phyloP scores from a whole-genome alignment of 2,113 vertebrate genomes.

The Ornithorhynchus anatinus region DNA sequence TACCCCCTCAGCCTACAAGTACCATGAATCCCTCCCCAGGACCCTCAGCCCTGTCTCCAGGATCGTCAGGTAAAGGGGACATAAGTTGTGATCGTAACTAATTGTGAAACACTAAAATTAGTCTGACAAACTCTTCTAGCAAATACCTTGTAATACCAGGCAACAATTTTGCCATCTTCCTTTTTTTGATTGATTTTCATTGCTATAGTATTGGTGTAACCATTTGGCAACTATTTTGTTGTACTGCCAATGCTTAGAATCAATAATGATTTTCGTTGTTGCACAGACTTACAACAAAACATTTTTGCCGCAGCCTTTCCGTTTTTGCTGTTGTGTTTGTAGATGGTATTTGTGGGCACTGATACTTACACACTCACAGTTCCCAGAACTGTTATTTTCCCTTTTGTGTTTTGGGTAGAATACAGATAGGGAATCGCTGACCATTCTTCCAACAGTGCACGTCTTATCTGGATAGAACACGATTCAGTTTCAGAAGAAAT shows the following conservation, averaged over 20 bases:
- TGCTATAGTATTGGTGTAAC: neutral
- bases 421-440: too few species aligned
- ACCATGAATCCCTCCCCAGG: conserved; percentile 94
- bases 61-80: conserved; percentile 87
- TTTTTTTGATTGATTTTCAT: neutral
- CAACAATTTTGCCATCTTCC: neutral
- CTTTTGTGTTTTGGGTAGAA: too few species aligned
- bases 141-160: neutral
- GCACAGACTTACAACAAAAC: neutral
- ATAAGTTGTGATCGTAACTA: neutral
- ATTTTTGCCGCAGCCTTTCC: too few species aligned
- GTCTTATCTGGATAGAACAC: too few species aligned
- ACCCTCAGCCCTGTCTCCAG: conserved; percentile 92
- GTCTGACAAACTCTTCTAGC: too few species aligned
- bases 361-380: too few species aligned
- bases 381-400: too few species aligned
- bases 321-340: too few species aligned
- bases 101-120: too few species aligned
- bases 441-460: too few species aligned
- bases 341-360: too few species aligned
- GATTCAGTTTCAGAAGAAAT: too few species aligned
- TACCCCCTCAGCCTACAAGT: conserved; percentile 79
- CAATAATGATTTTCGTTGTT: neutral
- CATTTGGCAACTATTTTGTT: neutral
- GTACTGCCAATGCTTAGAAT: neutral